phyloP scores from a whole-genome alignment of 1,140 invertebrate species.

The Solenopsis fugax region DNA sequence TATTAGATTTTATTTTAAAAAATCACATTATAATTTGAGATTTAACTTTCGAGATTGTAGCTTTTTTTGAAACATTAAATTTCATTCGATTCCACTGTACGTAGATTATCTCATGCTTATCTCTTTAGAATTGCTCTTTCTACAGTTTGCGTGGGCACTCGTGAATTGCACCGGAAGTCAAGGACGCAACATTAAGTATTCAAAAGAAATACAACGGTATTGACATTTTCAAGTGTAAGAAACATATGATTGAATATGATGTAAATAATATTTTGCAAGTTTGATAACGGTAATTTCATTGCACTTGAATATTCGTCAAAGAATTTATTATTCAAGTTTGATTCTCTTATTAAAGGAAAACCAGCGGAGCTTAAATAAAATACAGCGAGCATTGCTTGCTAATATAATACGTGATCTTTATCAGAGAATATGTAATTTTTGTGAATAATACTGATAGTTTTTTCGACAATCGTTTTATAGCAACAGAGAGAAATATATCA shows the following conservation, averaged over 20 bases:
- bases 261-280: not conserved
- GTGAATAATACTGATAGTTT: not conserved
- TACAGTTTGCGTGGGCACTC: not conserved
- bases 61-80: too few species aligned
- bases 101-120: not conserved
- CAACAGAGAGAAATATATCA: not conserved
- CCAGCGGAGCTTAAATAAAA: not conserved
- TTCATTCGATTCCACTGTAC: too few species aligned
- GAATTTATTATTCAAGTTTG: not conserved
- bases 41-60: too few species aligned
- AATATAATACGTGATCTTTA: not conserved
- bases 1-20: too few species aligned
- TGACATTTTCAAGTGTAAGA: slow-evolving; percentile 12
- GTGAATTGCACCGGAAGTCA: slow-evolving; percentile 2
- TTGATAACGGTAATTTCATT: not conserved
- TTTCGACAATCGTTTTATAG: not conserved
- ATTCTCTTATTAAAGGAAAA: not conserved
- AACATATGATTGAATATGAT: not conserved
- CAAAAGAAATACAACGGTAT: not conserved
- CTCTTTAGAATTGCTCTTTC: not conserved
- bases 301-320: not conserved
- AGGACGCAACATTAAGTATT: slow-evolving; percentile 28
- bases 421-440: not conserved
- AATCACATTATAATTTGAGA: too few species aligned
- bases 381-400: not conserved